Evolutionary conservation across 1,140 invertebrate genomes (phyloP), one percentile per base, ranked within the genome.

Genomic region (Patella vulgata): DNA sequence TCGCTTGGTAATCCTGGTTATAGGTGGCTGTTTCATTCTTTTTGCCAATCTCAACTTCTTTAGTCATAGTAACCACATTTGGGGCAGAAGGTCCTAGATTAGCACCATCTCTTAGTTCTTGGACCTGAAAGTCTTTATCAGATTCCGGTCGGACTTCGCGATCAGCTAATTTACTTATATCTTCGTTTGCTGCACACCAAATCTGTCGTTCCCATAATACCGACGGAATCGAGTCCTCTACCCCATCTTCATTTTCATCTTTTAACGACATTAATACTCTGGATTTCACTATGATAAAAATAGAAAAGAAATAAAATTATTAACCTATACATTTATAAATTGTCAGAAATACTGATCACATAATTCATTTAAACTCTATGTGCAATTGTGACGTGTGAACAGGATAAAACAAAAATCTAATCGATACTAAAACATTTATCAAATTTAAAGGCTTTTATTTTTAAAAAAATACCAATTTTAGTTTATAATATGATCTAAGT

Each of bases 61-160:
- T 54, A 23, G 31, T 30, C 36, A 28, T 48, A 23, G 9, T 23
- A 21, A 48, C 14, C 14, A 12, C 46, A 44, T 21, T 19, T 25
- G 19, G n/a, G 30, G 51, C 40, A 1, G 11, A 17, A 2, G 53
- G 54, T 48, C 43, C 39, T n/a, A 53, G 11, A 11, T 27, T 43
- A 9, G 42, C 50, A 54, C 30, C 44, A 23, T 51, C 58, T 27
- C 30, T 19, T 21, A 55, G 9, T 3, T 66, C 51, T 5, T 53
- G 36, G 0, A 40, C 65, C 14, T 53, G 48, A 8, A 30, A 14
- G 27, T 31, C 21, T 19, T n/a, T 11, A 36, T 31, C n/a, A 14
- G 43, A 31, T 12, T 25, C 46, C n/a, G 8, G 28, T 25, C 4
- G 40, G 2, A 25, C 31, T 8, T 93, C 89, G 9, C 44, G 40